Base-by-base conservation (phyloP, 1,140 invertebrate genomes). In the Micrasema minimum region DNA sequence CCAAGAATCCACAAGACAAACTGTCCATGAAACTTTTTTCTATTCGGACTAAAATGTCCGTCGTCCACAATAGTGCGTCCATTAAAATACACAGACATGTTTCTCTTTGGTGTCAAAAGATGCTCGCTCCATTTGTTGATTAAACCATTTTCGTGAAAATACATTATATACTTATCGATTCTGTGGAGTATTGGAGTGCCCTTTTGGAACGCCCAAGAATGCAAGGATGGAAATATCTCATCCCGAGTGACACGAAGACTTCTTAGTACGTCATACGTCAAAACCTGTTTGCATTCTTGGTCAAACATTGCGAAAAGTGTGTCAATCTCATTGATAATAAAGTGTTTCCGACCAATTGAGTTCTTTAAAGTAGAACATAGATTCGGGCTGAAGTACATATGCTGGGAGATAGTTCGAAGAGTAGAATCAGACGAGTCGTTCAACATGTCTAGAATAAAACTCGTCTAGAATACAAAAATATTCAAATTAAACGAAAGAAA, bases 1-100 rank as follows among this genome's bases (percentile, higher is more conserved):
- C 53, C 53, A 38, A 57, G n/a, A n/a, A 57, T 37, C 53, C 53
- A 57, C 6, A 57, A n/a, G 16, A 57, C 31, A 38, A 35, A 57
- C 4, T 57, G 53, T 16, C 53, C 53, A 18, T 35, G 16, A 18
- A 57, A 57, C 18, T 57, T 57, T n/a, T n/a, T n/a, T n/a, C n/a
- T n/a, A 3, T 14, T 57, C 18, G n/a, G 6, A n/a, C 18, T 57
- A 37, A 31, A 16, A n/a, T n/a, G 14, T 10, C n/a, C 14, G n/a
- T 57, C 14, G 12, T 57, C 31, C 31, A 35, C 7, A 38, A 57
- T 18, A 38, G 23, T 14, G 11, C n/a, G 9, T 37, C 53, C 53
- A 9, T 57, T 18, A 57, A 57, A 57, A 12, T 35, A 35, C 2
- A 57, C 14, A 10, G 26, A n/a, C 2, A 35, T 9, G 5, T 57